Conservation (phyloP, 53 echinoderm and acorn worm species). For the Echinometra lucunter region DNA sequence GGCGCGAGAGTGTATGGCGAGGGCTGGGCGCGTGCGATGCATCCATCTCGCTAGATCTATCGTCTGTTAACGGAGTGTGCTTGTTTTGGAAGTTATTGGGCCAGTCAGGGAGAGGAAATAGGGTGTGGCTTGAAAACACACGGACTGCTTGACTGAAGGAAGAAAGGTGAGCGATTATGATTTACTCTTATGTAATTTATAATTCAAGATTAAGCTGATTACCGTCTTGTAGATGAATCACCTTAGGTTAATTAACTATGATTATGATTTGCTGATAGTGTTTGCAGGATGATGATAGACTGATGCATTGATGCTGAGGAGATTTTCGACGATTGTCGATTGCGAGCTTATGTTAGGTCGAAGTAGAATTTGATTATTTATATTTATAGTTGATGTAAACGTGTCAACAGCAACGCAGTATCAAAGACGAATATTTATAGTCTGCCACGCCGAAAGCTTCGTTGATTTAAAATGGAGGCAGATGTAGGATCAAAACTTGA, state of each 20-base stretch:
- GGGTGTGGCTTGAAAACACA: not conserved
- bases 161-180: not conserved
- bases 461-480: not conserved
- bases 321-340: not conserved
- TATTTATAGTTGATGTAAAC: no score
- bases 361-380: not conserved
- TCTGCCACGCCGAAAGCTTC: not conserved
- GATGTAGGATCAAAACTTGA: not conserved
- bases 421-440: no score
- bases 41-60: no score
- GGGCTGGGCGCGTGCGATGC: not conserved
- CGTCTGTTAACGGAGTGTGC: not conserved
- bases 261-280: not conserved
- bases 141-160: not conserved
- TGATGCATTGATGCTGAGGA: not conserved
- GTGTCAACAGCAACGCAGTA: no score
- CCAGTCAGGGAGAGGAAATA: not conserved
- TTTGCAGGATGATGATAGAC: not conserved
- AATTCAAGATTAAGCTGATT: not conserved
- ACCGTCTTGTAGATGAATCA: not conserved
- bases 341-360: not conserved
- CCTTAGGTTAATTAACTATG: not conserved
- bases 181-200: not conserved
- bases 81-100: constrained; percentile 4
- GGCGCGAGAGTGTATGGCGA: not conserved